phyloP scores from a whole-genome alignment of 1,140 invertebrate species.

The Drosophila subobscura region DNA sequence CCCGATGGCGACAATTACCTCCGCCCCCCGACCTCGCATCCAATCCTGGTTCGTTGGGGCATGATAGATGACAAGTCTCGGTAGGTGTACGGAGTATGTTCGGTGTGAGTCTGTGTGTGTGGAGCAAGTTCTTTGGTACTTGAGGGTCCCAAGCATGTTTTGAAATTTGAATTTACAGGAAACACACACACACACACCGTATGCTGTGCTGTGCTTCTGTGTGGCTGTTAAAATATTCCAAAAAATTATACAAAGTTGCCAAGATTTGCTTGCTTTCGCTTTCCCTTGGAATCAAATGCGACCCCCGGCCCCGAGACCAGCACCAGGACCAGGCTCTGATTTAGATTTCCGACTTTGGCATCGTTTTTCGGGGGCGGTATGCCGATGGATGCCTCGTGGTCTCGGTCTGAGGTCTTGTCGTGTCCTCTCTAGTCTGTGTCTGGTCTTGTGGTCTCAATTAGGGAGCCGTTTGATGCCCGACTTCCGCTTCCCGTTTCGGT shows the following conservation, averaged over 20 bases:
- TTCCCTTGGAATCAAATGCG: slow-evolving; percentile 39
- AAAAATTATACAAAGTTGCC: slow-evolving; percentile 50
- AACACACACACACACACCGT: slow-evolving; percentile 33
- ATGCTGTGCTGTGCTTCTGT: slow-evolving; percentile 9
- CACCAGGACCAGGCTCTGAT: slow-evolving; percentile 18
- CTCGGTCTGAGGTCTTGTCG: too few species aligned
- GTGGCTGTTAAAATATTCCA: slow-evolving; percentile 42
- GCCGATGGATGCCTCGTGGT: too few species aligned
- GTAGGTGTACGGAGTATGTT: slow-evolving; percentile 53
- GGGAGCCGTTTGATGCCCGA: slow-evolving; percentile 38
- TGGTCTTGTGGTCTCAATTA: slow-evolving; percentile 68
- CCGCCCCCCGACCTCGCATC: slow-evolving; percentile 21
- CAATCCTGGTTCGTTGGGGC: slow-evolving; percentile 56
- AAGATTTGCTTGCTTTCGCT: slow-evolving; percentile 47
- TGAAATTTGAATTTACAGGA: slow-evolving; percentile 65
- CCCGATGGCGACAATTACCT: slow-evolving; percentile 72
- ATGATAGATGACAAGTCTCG: slow-evolving; percentile 77
- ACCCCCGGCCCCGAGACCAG: not conserved
- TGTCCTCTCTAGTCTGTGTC: not conserved
- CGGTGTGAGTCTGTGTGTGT: not conserved
- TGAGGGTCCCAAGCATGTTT: slow-evolving; percentile 61
- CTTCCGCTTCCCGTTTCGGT: slow-evolving; percentile 37
- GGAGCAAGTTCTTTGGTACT: slow-evolving; percentile 58
- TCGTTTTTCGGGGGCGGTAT: slow-evolving; percentile 4
- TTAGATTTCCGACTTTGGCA: slow-evolving; percentile 41